Conservation (phyloP, 1,140 invertebrate species). For the Caenorhabditis tropicalis region DNA sequence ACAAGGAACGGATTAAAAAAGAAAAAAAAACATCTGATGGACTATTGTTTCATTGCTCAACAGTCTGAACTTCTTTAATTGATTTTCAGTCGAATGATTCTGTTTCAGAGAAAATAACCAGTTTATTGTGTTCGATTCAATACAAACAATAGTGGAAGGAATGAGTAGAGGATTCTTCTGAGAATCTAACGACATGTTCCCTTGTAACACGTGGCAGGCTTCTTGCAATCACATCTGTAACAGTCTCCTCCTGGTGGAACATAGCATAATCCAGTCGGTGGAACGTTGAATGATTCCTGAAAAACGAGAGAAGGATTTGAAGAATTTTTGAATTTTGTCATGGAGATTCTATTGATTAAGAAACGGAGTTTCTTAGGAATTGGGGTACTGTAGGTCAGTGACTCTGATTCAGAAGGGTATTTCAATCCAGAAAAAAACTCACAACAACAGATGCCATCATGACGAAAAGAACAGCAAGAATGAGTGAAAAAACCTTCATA, state of each 20-base stretch:
- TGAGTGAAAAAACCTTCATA: constrained; percentile 30
- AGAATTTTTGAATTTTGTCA: too few relatives aligned
- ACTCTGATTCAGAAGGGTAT: too few relatives aligned
- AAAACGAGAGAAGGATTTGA: not conserved
- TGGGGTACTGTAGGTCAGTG: too few relatives aligned
- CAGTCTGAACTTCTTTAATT: too few relatives aligned
- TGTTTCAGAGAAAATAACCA: not conserved
- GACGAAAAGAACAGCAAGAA: constrained; percentile 39
- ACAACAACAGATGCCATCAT: constrained; percentile 45
- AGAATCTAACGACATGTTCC: constrained; percentile 28
- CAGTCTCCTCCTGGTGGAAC: constrained; percentile 42
- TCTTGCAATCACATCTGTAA: constrained; percentile 47
- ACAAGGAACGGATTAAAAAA: not conserved
- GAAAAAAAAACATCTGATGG: too few relatives aligned
- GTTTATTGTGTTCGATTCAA: not conserved
- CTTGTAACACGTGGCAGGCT: constrained; percentile 45
- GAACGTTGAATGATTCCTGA: constrained; percentile 44
- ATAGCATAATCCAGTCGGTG: constrained; percentile 44
- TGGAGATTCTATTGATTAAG: too few relatives aligned
- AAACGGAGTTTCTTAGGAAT: too few relatives aligned
- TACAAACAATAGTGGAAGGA: not conserved
- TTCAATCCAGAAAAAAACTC: too few relatives aligned
- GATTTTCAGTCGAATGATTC: too few relatives aligned
- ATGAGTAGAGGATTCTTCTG: not conserved
- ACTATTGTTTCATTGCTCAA: too few relatives aligned